phyloP scores from a whole-genome alignment of 2,888 invertebrate species.

The Folsomia manolachei region DNA sequence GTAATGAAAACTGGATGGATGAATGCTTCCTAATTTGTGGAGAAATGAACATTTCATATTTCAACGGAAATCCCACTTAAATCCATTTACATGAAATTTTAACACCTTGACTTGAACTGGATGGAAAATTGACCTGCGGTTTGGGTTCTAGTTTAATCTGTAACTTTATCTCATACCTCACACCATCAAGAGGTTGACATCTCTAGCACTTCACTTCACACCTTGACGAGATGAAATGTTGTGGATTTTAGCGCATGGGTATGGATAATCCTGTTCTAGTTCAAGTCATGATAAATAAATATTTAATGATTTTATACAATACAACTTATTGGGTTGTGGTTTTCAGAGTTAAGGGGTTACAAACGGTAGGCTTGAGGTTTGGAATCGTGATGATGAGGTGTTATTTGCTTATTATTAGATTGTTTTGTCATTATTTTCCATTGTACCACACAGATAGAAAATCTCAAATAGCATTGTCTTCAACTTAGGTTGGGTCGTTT shows the following conservation, averaged over 20 bases:
- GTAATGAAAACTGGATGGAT: neutral
- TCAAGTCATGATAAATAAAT: no score
- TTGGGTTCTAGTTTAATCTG: neutral
- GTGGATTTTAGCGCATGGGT: neutral
- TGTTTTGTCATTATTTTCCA: no score
- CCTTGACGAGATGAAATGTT: slow-evolving; percentile 4
- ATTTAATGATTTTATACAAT: no score
- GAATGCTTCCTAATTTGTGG: neutral
- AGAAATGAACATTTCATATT: no score
- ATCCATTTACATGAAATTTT: neutral
- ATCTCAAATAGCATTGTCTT: neutral
- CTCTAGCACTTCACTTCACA: neutral
- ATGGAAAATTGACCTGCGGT: neutral
- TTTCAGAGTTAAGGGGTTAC: no score
- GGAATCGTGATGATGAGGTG: neutral
- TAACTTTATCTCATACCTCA: slow-evolving; percentile 7
- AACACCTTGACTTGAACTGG: neutral
- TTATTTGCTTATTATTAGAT: no score
- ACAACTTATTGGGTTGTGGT: no score
- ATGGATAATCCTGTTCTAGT: no score
- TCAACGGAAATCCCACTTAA: neutral
- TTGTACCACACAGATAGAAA: neutral
- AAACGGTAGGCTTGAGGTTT: no score
- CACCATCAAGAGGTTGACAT: neutral
- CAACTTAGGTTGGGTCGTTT: no score